Percentiles rank a stretch among this genome's conserved stretches.
phyloP scores from a whole-genome alignment of 2,113 vertebrate genomes.

The Oncorhynchus masou region DNA sequence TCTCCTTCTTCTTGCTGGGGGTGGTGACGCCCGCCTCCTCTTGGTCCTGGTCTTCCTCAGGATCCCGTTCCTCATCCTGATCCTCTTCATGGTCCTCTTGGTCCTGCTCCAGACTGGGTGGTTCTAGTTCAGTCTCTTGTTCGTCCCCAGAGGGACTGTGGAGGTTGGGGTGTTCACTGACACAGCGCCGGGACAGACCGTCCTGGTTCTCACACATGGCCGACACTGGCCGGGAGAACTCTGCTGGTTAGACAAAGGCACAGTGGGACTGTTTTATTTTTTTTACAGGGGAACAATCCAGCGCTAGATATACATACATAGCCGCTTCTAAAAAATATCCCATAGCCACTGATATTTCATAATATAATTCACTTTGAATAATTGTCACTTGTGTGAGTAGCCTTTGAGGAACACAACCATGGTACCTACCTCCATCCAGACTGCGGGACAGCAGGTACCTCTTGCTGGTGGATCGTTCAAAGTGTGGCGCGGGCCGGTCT shows the following conservation, averaged over 20 bases:
- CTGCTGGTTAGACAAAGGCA: constrained; percentile 58
- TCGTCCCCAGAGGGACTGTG: constrained; percentile 69
- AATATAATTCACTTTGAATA: too few species aligned
- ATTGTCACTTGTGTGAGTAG: too few species aligned
- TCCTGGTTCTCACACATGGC: constrained; percentile 89
- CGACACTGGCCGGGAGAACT: constrained; percentile 88
- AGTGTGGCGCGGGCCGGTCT: constrained; percentile 90
- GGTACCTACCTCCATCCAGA: constrained; percentile 87
- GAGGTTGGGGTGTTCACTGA: constrained; percentile 52
- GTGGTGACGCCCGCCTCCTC: constrained; percentile 69
- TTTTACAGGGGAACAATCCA: background rate
- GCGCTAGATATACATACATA: background rate
- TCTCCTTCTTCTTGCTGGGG: constrained; percentile 90
- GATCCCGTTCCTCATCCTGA: constrained; percentile 66
- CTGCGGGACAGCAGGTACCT: constrained; percentile 95
- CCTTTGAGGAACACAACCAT: too few species aligned
- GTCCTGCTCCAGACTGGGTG: constrained; percentile 69
- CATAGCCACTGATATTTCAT: too few species aligned
- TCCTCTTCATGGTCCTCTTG: constrained; percentile 52
- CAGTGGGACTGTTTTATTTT: background rate
- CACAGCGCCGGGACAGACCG: constrained; percentile 63
- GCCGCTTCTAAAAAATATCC: too few species aligned
- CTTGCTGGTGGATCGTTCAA: constrained; percentile 96
- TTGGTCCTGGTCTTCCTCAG: constrained; percentile 49
- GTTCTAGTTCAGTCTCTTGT: constrained; percentile 66